phyloP scores from a whole-genome alignment of 2,888 invertebrate species.

The Listrodromus nycthemerus region DNA sequence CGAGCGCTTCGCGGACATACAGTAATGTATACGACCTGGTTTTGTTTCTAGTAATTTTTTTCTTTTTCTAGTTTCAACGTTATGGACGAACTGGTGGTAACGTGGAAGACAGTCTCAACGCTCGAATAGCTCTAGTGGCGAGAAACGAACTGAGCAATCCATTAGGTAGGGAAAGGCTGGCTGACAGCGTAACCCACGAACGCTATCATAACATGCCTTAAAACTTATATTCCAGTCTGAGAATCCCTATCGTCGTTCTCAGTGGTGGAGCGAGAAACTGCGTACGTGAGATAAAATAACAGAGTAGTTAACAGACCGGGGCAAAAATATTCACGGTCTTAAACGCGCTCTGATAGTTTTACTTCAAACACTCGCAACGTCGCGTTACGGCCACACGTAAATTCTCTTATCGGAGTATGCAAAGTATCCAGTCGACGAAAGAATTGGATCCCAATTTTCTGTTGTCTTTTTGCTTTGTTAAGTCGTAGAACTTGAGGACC shows the following conservation, averaged over 20 bases:
- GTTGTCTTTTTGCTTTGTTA: not conserved
- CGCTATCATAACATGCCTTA: constrained; percentile 83
- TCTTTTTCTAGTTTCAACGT: constrained; percentile 13
- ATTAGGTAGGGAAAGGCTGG: constrained; percentile 82
- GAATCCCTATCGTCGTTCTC: constrained; percentile 63
- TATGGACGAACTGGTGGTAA: constrained; percentile 68
- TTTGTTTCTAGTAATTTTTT: constrained; percentile 12
- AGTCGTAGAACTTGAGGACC: constrained; percentile 7
- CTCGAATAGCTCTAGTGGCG: constrained; percentile 70
- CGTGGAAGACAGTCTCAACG: constrained; percentile 70
- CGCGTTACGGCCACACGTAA: not conserved
- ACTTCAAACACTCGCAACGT: not conserved
- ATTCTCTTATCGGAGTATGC: not conserved
- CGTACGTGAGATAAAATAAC: constrained; percentile 82
- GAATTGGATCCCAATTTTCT: not conserved
- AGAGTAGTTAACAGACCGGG: constrained; percentile 80
- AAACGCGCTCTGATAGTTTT: constrained; percentile 43
- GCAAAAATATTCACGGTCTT: constrained; percentile 81
- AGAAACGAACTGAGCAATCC: constrained; percentile 79
- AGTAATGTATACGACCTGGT: constrained; percentile 9
- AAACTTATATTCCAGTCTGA: constrained; percentile 81
- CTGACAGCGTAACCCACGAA: constrained; percentile 79
- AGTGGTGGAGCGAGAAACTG: constrained; percentile 75
- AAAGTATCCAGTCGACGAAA: not conserved
- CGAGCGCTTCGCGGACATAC: not conserved